phyloP scores from a whole-genome alignment of 2,797 vertebrate species.

The Neoniphon sammara region DNA sequence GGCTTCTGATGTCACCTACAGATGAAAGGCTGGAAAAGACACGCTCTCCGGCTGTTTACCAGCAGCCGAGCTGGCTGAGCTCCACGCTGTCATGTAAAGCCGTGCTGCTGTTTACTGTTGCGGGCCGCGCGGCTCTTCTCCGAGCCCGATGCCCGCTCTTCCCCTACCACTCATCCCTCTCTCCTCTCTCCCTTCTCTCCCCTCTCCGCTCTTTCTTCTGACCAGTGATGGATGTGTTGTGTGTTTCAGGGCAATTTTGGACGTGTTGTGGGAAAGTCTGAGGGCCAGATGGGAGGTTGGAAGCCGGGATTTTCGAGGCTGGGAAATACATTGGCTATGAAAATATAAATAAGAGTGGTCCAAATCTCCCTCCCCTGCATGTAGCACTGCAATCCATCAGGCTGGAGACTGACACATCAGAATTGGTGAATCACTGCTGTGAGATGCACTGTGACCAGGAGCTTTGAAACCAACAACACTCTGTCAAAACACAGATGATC shows the following conservation, averaged over 20 bases:
- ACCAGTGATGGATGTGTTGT: slow-evolving; percentile 55
- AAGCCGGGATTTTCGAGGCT: slow-evolving; percentile 62
- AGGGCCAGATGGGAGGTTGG: slow-evolving; percentile 75
- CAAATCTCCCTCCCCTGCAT: slow-evolving; percentile 46
- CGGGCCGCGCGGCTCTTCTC: background rate
- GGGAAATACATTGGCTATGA: slow-evolving; percentile 72
- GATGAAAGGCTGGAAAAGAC: slow-evolving; percentile 25
- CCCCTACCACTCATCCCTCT: background rate
- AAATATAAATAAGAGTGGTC: slow-evolving; percentile 63
- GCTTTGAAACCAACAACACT: slow-evolving; percentile 14
- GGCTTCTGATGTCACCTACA: slow-evolving; percentile 35
- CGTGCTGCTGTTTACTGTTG: slow-evolving; percentile 39
- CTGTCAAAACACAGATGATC: background rate
- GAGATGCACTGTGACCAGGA: slow-evolving; percentile 21
- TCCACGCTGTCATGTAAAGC: slow-evolving; percentile 53
- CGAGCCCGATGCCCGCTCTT: background rate
- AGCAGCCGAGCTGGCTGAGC: slow-evolving; percentile 31
- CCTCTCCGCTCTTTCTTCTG: slow-evolving; percentile 19
- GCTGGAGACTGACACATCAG: slow-evolving; percentile 45
- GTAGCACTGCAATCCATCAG: slow-evolving; percentile 64
- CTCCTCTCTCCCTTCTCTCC: slow-evolving; percentile 29
- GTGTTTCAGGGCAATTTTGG: slow-evolving; percentile 60
- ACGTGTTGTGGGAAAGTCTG: slow-evolving; percentile 75
- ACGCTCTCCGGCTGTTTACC: background rate
- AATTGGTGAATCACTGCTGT: slow-evolving; percentile 39